Conservation (phyloP, 2,888 invertebrate species). For the Cabera pusaria region DNA sequence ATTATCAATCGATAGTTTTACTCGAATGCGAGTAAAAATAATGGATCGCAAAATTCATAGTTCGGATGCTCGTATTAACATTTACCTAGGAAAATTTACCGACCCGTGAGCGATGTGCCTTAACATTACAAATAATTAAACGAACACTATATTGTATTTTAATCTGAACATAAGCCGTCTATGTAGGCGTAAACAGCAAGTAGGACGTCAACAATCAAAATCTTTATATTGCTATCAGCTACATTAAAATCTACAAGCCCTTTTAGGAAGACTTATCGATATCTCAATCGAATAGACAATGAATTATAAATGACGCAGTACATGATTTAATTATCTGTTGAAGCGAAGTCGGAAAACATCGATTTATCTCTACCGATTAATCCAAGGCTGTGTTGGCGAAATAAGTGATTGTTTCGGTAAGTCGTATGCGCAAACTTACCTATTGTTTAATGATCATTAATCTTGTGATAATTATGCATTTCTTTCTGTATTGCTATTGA, state of each 20-base stretch:
- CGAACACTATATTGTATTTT: too few species aligned
- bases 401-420: slow-evolving; percentile 23
- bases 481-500: too few species aligned
- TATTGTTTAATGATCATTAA: slow-evolving; percentile 13
- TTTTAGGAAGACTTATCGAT: slow-evolving; percentile 18
- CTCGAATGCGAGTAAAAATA: too few species aligned
- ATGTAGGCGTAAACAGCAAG: background rate
- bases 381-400: slow-evolving; percentile 22
- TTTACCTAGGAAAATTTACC: too few species aligned
- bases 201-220: slow-evolving; percentile 8
- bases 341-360: slow-evolving; percentile 34
- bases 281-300: slow-evolving; percentile 24
- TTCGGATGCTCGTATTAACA: too few species aligned
- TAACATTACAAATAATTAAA: too few species aligned
- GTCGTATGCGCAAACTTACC: slow-evolving; percentile 7
- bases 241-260: slow-evolving; percentile 13
- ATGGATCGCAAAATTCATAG: too few species aligned
- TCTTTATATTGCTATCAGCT: slow-evolving; percentile 11
- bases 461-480: too few species aligned
- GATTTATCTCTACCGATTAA: slow-evolving; percentile 24
- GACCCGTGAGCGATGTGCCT: too few species aligned
- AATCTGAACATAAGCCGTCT: too few species aligned
- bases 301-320: slow-evolving; percentile 14
- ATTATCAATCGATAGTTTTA: too few species aligned
- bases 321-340: slow-evolving; percentile 20